Evolutionary conservation across 2,888 invertebrate species (phyloP).

Genomic region (Lasioglossum pauxillum): DNA sequence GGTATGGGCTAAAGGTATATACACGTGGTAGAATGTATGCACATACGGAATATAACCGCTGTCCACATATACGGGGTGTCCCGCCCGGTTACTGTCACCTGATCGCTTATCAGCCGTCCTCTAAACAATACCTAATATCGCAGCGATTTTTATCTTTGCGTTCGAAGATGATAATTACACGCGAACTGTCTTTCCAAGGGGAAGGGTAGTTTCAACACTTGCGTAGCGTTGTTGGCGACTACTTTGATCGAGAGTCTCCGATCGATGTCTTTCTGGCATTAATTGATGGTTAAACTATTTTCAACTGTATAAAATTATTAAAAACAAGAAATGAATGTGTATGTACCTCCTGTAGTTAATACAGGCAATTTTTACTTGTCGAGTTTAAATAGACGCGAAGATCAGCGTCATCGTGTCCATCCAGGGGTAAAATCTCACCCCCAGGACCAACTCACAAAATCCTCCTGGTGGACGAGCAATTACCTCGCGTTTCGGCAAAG

Average conservation of each 20-base stretch:
- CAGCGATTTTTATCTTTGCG: not conserved
- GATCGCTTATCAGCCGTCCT: not conserved
- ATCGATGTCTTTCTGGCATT: not conserved
- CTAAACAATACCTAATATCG: not conserved
- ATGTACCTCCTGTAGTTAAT: too few species aligned
- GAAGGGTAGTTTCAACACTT: not conserved
- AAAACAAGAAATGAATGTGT: too few species aligned
- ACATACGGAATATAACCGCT: constrained; percentile 74
- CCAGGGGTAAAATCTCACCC: not conserved
- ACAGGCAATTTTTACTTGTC: too few species aligned
- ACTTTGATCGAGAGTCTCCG: not conserved
- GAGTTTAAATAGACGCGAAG: not conserved
- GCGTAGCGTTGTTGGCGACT: not conserved
- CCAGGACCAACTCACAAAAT: too few species aligned
- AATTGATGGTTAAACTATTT: not conserved
- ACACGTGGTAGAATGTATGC: constrained; percentile 70
- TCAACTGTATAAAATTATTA: too few species aligned
- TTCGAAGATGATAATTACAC: not conserved
- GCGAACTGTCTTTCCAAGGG: not conserved
- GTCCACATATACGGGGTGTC: constrained; percentile 78
- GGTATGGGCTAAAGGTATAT: constrained; percentile 66
- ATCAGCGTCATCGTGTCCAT: not conserved
- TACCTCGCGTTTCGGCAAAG: not conserved
- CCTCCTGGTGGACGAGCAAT: not conserved
- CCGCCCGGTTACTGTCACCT: constrained; percentile 26